Percentiles rank a stretch among this genome's conserved stretches.
phyloP scores from a whole-genome alignment of 2,797 vertebrate species.

The Cynodonichthys magdalenae region DNA sequence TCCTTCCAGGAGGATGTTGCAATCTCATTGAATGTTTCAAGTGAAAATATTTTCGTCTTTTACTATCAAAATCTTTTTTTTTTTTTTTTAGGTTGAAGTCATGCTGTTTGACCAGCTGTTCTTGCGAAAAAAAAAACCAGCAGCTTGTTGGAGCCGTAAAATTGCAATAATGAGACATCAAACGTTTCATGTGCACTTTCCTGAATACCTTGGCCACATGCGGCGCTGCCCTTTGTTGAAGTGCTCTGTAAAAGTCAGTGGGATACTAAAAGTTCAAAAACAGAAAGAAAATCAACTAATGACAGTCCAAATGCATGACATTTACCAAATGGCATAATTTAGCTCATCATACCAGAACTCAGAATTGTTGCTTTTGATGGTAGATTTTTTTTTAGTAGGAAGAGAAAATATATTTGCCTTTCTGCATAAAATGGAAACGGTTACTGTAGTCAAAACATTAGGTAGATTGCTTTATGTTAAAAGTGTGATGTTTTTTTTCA shows the following conservation, averaged over 20 bases:
- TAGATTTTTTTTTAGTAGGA: slow-evolving; percentile 11
- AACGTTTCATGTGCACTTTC: slow-evolving; percentile 3
- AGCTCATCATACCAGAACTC: slow-evolving; percentile 16
- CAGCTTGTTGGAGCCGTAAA: slow-evolving; percentile 4
- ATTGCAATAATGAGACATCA: slow-evolving; percentile 29
- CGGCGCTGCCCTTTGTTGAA: slow-evolving; percentile 57
- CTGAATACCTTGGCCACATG: slow-evolving; percentile 46
- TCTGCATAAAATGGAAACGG: too few relatives aligned
- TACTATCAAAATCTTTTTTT: slow-evolving; percentile 6
- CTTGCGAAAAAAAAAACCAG: slow-evolving; percentile 12
- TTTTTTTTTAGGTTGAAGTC: slow-evolving; percentile 17
- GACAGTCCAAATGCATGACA: slow-evolving; percentile 47
- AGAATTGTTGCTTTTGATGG: slow-evolving; percentile 6
- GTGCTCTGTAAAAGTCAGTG: slow-evolving; percentile 59
- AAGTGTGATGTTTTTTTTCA: too few relatives aligned
- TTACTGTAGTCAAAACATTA: background rate
- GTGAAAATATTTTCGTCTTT: background rate
- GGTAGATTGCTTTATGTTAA: background rate
- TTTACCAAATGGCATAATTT: slow-evolving; percentile 58
- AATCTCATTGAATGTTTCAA: slow-evolving; percentile 27
- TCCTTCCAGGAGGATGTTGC: slow-evolving; percentile 3
- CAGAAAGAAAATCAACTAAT: slow-evolving; percentile 47
- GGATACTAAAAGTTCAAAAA: slow-evolving; percentile 39
- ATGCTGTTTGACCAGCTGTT: background rate
- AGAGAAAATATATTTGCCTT: background rate